Evolutionary conservation across 2,113 vertebrate species (phyloP).

Genomic region (Cynoglossus semilaevis): DNA sequence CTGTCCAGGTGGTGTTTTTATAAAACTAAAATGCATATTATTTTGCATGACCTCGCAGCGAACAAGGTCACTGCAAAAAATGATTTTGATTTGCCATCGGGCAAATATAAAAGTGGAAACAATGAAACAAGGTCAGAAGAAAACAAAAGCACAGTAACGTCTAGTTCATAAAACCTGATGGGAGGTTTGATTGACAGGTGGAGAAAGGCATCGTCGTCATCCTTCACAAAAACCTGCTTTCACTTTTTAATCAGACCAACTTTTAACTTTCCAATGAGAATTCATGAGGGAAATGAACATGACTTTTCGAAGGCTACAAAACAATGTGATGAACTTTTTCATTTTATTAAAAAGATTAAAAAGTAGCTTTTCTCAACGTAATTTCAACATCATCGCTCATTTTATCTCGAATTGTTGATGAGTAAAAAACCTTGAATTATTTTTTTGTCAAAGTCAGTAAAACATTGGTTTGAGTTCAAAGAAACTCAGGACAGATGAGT

Average conservation of each 20-base stretch:
- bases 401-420: no score
- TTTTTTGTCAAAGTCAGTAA: no score
- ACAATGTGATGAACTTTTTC: background rate
- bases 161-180: background rate
- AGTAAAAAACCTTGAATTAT: no score
- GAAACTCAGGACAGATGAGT: no score
- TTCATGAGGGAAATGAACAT: no score
- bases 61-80: background rate
- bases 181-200: conserved; percentile 15
- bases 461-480: no score
- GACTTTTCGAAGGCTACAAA: background rate
- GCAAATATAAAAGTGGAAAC: background rate
- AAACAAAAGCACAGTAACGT: conserved; percentile 4
- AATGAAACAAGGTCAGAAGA: background rate
- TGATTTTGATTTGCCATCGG: no score
- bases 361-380: no score
- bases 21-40: background rate
- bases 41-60: no score
- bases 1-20: no score
- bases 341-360: no score
- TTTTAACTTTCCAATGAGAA: background rate
- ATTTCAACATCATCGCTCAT: no score
- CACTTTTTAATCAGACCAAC: conserved; percentile 1
- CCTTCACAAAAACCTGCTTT: conserved; percentile 13
- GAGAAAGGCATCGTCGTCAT: conserved; percentile 3